phyloP scores from a whole-genome alignment of 2,797 vertebrate genomes.

The Sebastes matsubarae region DNA sequence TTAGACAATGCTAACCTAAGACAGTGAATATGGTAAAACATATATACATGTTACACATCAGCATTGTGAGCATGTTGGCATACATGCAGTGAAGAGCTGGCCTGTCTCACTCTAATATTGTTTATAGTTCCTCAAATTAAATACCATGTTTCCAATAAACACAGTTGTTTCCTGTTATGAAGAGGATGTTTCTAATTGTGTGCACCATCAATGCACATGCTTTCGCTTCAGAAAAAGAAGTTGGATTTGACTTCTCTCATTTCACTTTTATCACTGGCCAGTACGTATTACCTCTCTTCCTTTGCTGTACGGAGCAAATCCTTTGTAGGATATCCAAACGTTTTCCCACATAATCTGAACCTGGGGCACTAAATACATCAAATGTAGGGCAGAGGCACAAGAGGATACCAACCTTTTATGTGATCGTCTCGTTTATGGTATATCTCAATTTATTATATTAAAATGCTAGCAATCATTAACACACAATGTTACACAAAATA shows the following conservation, averaged over 20 bases:
- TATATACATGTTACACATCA: not conserved
- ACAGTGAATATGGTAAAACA: not conserved
- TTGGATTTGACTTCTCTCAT: not conserved
- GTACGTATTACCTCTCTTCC: not conserved
- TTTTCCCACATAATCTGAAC: not conserved
- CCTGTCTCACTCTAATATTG: not conserved
- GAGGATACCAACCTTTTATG: not conserved
- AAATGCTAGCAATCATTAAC: not conserved
- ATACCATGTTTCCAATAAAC: slow-evolving; percentile 6
- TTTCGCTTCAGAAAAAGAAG: not conserved
- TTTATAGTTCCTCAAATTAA: slow-evolving; percentile 22
- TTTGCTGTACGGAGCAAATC: not conserved
- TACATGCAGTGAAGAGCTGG: not conserved
- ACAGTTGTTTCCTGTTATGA: slow-evolving; percentile 3
- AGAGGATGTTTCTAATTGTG: slow-evolving; percentile 1
- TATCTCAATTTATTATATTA: not conserved
- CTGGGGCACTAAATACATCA: not conserved
- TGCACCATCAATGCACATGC: not conserved
- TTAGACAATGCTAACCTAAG: not conserved
- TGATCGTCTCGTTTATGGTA: not conserved
- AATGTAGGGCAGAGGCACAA: not conserved
- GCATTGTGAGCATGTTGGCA: not conserved
- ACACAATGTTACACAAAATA: not conserved
- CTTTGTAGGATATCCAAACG: not conserved
- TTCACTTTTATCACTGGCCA: slow-evolving; percentile 1